Conservation (phyloP, 2,888 invertebrate genomes). For the Laspeyria flexula region DNA sequence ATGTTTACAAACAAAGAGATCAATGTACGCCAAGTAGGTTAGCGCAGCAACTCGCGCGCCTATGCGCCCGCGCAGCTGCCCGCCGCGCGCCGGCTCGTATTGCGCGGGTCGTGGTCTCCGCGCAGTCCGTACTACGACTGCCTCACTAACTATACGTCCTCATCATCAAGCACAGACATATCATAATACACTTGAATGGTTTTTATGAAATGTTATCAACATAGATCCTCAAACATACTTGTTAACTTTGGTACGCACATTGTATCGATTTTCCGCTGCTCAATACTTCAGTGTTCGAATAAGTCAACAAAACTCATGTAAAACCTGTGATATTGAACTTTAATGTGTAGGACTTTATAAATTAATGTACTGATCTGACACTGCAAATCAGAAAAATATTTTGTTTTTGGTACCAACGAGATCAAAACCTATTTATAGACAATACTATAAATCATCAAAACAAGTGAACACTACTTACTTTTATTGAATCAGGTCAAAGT, state of each 20-base stretch:
- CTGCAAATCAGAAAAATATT: too few relatives aligned
- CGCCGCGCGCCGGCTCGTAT: slow-evolving; percentile 62
- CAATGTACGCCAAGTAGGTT: slow-evolving; percentile 85
- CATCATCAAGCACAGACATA: slow-evolving; percentile 11
- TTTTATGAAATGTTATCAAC: too few relatives aligned
- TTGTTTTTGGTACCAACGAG: too few relatives aligned
- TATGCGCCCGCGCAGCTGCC: slow-evolving; percentile 50
- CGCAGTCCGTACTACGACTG: slow-evolving; percentile 34
- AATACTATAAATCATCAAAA: slow-evolving; percentile 15
- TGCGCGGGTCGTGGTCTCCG: slow-evolving; percentile 81
- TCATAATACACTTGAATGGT: too few relatives aligned
- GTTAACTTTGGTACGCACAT: neutral
- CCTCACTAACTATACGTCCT: slow-evolving; percentile 31
- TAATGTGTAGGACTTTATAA: too few relatives aligned
- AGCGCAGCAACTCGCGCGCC: slow-evolving; percentile 67
- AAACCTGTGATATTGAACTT: too few relatives aligned
- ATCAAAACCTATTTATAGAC: slow-evolving; percentile 25
- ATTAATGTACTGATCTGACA: too few relatives aligned
- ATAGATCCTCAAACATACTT: neutral
- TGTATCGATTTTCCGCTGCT: too few relatives aligned
- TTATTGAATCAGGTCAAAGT: slow-evolving; percentile 40
- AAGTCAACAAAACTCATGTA: too few relatives aligned
- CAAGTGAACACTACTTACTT: slow-evolving; percentile 12
- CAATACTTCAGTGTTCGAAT: too few relatives aligned
- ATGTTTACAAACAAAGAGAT: slow-evolving; percentile 87